Conservation (phyloP, 2,888 invertebrate species). For the Leptopilina syphax region DNA sequence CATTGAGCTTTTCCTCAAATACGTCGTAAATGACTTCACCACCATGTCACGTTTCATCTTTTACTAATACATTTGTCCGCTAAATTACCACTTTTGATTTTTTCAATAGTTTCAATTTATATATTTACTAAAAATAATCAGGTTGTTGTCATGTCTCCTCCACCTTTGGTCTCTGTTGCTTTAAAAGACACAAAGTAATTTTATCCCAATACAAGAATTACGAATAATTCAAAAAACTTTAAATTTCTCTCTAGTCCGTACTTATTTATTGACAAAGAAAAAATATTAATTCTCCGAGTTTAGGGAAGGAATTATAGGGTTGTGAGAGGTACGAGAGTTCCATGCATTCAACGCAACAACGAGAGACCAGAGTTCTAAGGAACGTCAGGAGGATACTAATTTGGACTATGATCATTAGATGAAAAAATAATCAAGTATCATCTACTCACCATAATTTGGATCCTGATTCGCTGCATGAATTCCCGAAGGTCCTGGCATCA, state of each 20-base stretch:
- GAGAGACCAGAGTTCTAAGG: conserved; percentile 75
- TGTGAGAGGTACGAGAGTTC: conserved; percentile 76
- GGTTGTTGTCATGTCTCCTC: conserved; percentile 32
- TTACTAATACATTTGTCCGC: not conserved
- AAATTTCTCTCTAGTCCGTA: conserved; percentile 58
- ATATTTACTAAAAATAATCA: not conserved
- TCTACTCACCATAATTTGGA: conserved; percentile 87
- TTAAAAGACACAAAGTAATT: conserved; percentile 42
- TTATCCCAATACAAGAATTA: conserved; percentile 22
- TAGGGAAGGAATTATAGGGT: conserved; percentile 59
- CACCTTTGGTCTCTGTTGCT: conserved; percentile 43
- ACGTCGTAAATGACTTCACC: not conserved
- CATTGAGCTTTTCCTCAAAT: conserved; percentile 20
- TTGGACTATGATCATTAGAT: conserved; percentile 72
- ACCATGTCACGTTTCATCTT: conserved; percentile 24
- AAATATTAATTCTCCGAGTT: conserved; percentile 62
- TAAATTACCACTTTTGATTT: not conserved
- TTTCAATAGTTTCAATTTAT: not conserved
- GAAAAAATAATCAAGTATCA: conserved; percentile 57
- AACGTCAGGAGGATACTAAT: conserved; percentile 73
- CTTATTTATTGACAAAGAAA: conserved; percentile 50
- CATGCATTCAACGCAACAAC: conserved; percentile 77
- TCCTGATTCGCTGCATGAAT: conserved; percentile 85
- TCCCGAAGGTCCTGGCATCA: conserved; percentile 92
- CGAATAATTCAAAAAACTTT: conserved; percentile 47